These are phyloP conservation scores for Saimiri boliviensis DNA, from an alignment of 2,113 vertebrate species.

Conservation along the genomic window DNA sequence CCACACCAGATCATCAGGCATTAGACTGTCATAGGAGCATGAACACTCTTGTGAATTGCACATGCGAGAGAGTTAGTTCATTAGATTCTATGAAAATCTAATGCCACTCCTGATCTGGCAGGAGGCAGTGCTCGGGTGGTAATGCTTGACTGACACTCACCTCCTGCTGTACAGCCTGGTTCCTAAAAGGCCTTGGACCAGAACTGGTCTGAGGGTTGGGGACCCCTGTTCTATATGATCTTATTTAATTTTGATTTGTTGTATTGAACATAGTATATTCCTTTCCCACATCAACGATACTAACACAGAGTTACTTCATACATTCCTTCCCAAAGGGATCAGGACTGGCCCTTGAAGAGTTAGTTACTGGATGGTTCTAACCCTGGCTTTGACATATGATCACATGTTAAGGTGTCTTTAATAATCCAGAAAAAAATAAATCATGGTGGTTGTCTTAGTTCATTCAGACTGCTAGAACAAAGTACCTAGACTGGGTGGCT, in stretches of 20 bases:
- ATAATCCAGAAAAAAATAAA: background rate
- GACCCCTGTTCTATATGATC: background rate
- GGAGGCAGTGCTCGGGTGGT: too few species aligned
- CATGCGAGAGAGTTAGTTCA: too few species aligned
- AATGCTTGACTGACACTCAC: too few species aligned
- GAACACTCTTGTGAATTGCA: too few species aligned
- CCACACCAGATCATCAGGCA: too few species aligned
- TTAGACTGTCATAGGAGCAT: too few species aligned
- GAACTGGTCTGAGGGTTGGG: too few species aligned
- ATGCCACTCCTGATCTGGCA: too few species aligned
- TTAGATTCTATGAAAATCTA: too few species aligned
- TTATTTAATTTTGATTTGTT: background rate
- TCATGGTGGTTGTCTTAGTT: background rate
- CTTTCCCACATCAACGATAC: background rate
- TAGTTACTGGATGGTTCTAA: background rate
- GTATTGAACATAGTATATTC: background rate
- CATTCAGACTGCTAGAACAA: background rate
- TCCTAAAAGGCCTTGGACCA: too few species aligned
- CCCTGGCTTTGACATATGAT: background rate
- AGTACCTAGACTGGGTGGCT: background rate
- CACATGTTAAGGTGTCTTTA: background rate
- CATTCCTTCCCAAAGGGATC: background rate
- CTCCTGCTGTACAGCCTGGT: too few species aligned
- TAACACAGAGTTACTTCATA: background rate
- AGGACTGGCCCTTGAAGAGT: background rate